Evolutionary conservation across 2,888 invertebrate genomes (phyloP).

Genomic region (Drosophila lacicola): DNA sequence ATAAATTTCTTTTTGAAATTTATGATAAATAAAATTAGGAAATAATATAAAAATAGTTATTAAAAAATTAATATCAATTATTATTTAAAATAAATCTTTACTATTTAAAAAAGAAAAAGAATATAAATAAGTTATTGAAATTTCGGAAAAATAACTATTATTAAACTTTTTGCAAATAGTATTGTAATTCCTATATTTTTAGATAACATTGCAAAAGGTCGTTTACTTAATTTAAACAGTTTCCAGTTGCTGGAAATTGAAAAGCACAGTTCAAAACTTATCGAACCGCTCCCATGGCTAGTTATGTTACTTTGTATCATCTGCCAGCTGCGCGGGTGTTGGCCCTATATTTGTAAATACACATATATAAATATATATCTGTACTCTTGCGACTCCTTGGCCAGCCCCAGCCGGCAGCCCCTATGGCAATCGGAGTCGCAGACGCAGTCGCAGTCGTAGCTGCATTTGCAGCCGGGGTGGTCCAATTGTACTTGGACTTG

Average conservation of each 20-base stretch:
- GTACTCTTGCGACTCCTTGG: conserved; percentile 7
- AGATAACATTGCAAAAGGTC: too few relatives aligned
- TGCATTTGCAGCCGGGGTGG: conserved; percentile 66
- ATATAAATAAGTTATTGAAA: too few relatives aligned
- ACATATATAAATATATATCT: not conserved
- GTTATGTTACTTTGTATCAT: conserved; percentile 23
- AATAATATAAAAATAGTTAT: too few relatives aligned
- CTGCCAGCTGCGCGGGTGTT: conserved; percentile 41
- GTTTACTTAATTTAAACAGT: too few relatives aligned
- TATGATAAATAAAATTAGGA: too few relatives aligned
- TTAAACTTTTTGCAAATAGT: too few relatives aligned
- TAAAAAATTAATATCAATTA: too few relatives aligned
- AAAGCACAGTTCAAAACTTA: conserved; percentile 19
- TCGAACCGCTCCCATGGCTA: conserved; percentile 40
- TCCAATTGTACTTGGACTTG: conserved; percentile 80
- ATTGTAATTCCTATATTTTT: too few relatives aligned
- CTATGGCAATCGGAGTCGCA: conserved; percentile 35
- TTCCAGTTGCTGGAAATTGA: not conserved
- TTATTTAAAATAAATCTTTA: too few relatives aligned
- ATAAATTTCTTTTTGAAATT: too few relatives aligned
- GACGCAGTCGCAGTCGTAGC: conserved; percentile 14
- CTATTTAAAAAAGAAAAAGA: too few relatives aligned
- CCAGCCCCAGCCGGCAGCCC: conserved; percentile 48
- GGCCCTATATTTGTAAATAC: conserved; percentile 2
- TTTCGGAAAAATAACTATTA: too few relatives aligned